Conservation (phyloP, 2,888 invertebrate genomes). For the Drosophila hamatofila region DNA sequence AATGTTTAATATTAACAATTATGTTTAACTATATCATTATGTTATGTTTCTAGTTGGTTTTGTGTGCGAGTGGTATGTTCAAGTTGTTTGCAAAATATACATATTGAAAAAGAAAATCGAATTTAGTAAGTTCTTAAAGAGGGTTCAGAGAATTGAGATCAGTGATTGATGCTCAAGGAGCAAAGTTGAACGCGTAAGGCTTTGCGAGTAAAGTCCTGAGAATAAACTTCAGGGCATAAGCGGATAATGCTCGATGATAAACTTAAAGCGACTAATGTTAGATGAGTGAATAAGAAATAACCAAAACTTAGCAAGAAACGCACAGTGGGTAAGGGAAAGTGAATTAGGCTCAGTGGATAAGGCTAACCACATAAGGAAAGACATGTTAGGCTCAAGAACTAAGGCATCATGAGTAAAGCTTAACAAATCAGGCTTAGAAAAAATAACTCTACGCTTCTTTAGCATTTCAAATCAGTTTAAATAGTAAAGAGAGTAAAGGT, state of each 20-base stretch:
- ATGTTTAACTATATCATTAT: conserved; percentile 43
- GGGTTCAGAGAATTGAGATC: neutral
- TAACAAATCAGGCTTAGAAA: too few relatives aligned
- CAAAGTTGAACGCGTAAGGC: neutral
- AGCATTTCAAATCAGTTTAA: too few relatives aligned
- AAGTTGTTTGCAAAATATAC: conserved; percentile 51
- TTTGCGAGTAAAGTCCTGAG: neutral
- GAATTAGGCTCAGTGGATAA: neutral
- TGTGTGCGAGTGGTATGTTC: conserved; percentile 40
- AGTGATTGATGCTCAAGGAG: too few relatives aligned
- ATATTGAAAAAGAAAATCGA: conserved; percentile 15
- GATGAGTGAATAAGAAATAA: too few relatives aligned
- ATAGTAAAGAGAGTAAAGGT: neutral
- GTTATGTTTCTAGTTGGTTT: conserved; percentile 59
- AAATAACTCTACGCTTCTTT: too few relatives aligned
- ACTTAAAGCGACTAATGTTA: neutral
- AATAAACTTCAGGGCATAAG: neutral
- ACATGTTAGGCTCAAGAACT: neutral
- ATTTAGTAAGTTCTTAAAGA: too few relatives aligned
- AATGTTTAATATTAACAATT: conserved; percentile 33
- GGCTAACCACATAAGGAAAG: neutral
- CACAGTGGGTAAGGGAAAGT: too few relatives aligned
- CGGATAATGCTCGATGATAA: neutral
- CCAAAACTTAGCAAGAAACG: too few relatives aligned
- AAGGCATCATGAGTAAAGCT: too few relatives aligned